Conservation (phyloP, 2,888 invertebrate genomes). For the Euplexia lucipara region DNA sequence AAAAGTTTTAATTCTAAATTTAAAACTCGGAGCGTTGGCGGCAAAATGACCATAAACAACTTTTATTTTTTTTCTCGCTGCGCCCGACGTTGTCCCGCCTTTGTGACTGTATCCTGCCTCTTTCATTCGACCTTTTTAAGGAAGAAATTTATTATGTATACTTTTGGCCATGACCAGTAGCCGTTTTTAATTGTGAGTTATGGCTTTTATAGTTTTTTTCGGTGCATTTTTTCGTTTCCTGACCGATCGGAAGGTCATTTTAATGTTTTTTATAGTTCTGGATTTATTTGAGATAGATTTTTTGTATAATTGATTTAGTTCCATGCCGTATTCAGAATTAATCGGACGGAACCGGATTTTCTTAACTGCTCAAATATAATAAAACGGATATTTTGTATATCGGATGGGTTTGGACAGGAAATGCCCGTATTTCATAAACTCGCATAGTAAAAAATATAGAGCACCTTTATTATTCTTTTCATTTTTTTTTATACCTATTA, state of each 20-base stretch:
- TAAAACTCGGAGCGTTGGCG: constrained; percentile 87
- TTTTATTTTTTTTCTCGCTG: constrained; percentile 83
- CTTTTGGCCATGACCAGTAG: constrained; percentile 90
- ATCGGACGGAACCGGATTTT: constrained; percentile 79
- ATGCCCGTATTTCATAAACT: constrained; percentile 44
- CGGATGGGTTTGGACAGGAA: constrained; percentile 66
- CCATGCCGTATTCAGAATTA: constrained; percentile 80
- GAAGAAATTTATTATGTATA: constrained; percentile 90
- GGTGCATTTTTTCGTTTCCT: constrained; percentile 79
- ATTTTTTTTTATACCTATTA: no score
- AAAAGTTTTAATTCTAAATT: constrained; percentile 84
- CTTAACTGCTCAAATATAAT: constrained; percentile 78
- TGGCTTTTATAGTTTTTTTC: constrained; percentile 78
- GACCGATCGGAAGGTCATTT: constrained; percentile 85
- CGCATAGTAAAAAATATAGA: no score
- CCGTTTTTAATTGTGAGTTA: constrained; percentile 90
- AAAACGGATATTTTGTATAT: constrained; percentile 80
- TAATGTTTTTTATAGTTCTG: constrained; percentile 83
- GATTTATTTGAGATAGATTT: constrained; percentile 75
- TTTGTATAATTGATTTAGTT: constrained; percentile 81
- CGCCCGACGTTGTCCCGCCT: constrained; percentile 80
- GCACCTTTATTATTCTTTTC: no score
- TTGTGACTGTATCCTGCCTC: constrained; percentile 89
- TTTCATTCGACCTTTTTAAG: constrained; percentile 89
- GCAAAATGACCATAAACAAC: constrained; percentile 89